Conservation (phyloP, 2,113 vertebrate genomes). For the Pseudois nayaur region DNA sequence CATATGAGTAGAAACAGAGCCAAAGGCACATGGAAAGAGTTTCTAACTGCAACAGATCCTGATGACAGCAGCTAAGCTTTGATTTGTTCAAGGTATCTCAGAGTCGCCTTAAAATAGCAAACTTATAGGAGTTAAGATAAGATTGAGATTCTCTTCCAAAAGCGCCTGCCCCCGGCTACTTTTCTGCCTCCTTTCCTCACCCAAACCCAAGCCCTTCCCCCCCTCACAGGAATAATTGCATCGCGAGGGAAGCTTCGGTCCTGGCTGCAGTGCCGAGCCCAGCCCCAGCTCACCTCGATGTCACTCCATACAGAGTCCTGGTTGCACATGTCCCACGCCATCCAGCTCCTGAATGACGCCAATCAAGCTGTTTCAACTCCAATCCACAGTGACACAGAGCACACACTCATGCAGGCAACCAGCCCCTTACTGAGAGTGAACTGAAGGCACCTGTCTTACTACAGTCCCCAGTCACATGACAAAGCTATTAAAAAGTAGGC, state of each 20-base stretch:
- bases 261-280: constrained; percentile 79
- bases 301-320: constrained; percentile 98
- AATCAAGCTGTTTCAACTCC: constrained; percentile 80
- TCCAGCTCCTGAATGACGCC: constrained; percentile 95
- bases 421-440: constrained; percentile 95
- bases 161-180: constrained; percentile 42
- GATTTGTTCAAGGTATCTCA: constrained; percentile 81
- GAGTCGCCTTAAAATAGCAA: constrained; percentile 85
- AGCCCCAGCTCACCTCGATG: constrained; percentile 98
- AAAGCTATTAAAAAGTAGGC: constrained; percentile 99
- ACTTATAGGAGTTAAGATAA: constrained; percentile 83
- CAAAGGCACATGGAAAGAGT: constrained; percentile 88
- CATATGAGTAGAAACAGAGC: constrained; percentile 84
- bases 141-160: constrained; percentile 67
- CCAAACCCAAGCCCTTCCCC: constrained; percentile 45
- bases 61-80: constrained; percentile 84
- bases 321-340: constrained; percentile 99
- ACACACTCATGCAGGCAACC: constrained; percentile 89
- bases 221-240: constrained; percentile 32
- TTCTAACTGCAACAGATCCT: constrained; percentile 87
- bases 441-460: constrained; percentile 99
- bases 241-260: constrained; percentile 28
- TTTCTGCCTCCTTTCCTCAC: background rate
- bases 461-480: constrained; percentile 99
- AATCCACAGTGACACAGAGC: constrained; percentile 79